Conservation (phyloP, 2,797 vertebrate species). For the Melopsittacus undulatus region DNA sequence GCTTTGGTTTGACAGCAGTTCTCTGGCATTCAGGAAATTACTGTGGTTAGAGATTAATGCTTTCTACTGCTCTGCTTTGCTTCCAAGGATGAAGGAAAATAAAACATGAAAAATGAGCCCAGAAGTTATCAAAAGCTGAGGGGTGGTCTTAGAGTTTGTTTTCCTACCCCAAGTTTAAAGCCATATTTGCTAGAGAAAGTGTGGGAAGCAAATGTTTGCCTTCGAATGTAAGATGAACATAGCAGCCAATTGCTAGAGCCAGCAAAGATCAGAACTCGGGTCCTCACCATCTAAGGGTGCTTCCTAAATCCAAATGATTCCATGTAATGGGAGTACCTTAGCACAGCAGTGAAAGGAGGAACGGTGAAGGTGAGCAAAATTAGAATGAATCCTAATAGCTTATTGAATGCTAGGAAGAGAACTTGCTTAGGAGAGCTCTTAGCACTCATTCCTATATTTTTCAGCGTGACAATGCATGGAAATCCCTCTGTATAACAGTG, state of each 20-base stretch:
- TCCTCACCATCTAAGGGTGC: not conserved
- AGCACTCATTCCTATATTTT: not conserved
- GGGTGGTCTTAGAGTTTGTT: not conserved
- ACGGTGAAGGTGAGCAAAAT: not conserved
- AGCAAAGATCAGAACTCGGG: not conserved
- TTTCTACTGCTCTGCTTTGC: constrained; percentile 6
- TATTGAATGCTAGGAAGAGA: not conserved
- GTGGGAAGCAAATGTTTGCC: not conserved
- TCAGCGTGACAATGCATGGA: not conserved
- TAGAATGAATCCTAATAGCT: not conserved
- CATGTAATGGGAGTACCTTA: not conserved
- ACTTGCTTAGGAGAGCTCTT: not conserved
- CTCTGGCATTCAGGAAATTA: constrained; percentile 57
- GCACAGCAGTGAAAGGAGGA: not conserved
- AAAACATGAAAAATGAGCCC: not conserved
- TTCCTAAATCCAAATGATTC: not conserved
- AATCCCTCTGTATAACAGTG: not conserved
- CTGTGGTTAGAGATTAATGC: constrained; percentile 44
- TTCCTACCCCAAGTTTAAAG: not conserved
- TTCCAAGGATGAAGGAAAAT: constrained; percentile 14
- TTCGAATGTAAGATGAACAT: not conserved
- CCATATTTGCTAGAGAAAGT: not conserved
- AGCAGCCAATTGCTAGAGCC: not conserved
- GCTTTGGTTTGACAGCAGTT: constrained; percentile 42
- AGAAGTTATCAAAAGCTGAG: not conserved